phyloP scores from a whole-genome alignment of 2,113 vertebrate genomes.

The Oryctolagus cuniculus region mOryCun1.1 NC_091438.1:19326001-19326500 shows the following conservation, averaged over 20 bases:
- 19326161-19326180: background rate
- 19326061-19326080: background rate
- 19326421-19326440: background rate
- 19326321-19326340: background rate
- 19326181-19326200: background rate
- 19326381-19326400: too few relatives aligned
- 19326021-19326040: background rate
- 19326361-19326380: background rate
- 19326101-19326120: fast-evolving
- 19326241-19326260: background rate
- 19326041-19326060: background rate
- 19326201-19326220: background rate
- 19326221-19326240: background rate
- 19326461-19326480: background rate
- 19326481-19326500: background rate
- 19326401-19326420: background rate
- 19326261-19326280: background rate
- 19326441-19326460: too few relatives aligned
- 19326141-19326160: background rate
- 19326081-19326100: background rate
- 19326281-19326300: background rate
- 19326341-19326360: background rate
- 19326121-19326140: background rate
- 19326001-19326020: background rate
- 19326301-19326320: background rate